Percentiles rank a stretch among this genome's conserved stretches.
phyloP scores from a whole-genome alignment of 2,113 vertebrate genomes.

The Stomatorhinus ivindoensis region DNA sequence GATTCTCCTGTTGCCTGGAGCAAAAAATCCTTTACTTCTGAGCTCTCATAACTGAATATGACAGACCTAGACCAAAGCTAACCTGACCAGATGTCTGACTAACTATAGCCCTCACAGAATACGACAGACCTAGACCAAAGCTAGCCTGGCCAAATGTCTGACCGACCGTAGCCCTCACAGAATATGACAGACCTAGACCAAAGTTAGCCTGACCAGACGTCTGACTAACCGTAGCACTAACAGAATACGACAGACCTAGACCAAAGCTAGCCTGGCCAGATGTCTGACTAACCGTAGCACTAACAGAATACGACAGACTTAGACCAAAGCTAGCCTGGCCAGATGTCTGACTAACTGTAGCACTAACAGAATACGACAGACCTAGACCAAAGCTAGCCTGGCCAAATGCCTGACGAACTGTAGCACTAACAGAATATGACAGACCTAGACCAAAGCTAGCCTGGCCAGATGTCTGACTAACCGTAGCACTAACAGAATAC shows the following conservation, averaged over 20 bases:
- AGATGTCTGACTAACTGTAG: not conserved
- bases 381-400: not conserved
- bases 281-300: not conserved
- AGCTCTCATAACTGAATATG: not conserved
- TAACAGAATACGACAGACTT: not conserved
- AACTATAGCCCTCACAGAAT: not conserved
- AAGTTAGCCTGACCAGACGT: no score
- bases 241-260: not conserved
- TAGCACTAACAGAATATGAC: not conserved
- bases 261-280: not conserved
- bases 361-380: not conserved
- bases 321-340: not conserved
- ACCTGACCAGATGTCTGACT: not conserved
- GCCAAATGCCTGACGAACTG: not conserved
- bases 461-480: not conserved
- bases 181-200: not conserved
- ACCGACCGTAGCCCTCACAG: not conserved
- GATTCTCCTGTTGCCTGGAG: not conserved
- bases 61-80: not conserved
- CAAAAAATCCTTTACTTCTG: not conserved
- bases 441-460: not conserved
- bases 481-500: not conserved
- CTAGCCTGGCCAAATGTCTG: not conserved
- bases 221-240: not conserved
- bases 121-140: not conserved